Conservation (phyloP, 2,113 vertebrate genomes). For the Paracanthobrama guichenoti region DNA sequence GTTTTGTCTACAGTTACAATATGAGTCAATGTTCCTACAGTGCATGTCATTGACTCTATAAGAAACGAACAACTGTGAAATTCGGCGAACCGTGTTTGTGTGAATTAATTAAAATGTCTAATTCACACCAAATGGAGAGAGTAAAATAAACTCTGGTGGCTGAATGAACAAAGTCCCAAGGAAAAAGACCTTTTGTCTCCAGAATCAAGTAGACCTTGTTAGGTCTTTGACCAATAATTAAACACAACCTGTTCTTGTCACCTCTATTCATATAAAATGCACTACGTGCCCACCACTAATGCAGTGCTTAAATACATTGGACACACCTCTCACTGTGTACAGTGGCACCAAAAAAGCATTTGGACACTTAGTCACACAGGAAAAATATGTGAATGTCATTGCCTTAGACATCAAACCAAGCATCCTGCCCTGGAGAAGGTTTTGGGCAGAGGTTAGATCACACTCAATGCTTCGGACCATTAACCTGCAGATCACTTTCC, state of each 20-base stretch:
- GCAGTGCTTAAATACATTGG: neutral
- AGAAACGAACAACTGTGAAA: neutral
- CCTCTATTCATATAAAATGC: neutral
- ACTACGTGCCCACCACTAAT: neutral
- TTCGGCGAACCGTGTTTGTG: neutral
- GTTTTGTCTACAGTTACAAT: neutral
- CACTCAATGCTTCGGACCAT: neutral
- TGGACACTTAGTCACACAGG: neutral
- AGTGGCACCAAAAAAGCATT: neutral
- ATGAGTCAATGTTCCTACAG: neutral
- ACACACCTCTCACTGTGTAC: neutral
- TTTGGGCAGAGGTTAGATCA: neutral
- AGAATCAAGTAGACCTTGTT: neutral
- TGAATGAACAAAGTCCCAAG: neutral
- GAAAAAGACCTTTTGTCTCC: neutral
- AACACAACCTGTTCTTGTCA: neutral
- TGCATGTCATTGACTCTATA: neutral
- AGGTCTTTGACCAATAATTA: constrained; percentile 18
- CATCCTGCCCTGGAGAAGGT: neutral
- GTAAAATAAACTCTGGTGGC: neutral
- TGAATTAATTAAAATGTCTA: neutral
- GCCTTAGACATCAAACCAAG: neutral
- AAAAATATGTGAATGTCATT: neutral
- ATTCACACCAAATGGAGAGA: neutral
- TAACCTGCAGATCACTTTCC: constrained; percentile 12